Evolutionary conservation across 2,797 vertebrate genomes (phyloP).

Genomic region (Falco columbarius): DNA sequence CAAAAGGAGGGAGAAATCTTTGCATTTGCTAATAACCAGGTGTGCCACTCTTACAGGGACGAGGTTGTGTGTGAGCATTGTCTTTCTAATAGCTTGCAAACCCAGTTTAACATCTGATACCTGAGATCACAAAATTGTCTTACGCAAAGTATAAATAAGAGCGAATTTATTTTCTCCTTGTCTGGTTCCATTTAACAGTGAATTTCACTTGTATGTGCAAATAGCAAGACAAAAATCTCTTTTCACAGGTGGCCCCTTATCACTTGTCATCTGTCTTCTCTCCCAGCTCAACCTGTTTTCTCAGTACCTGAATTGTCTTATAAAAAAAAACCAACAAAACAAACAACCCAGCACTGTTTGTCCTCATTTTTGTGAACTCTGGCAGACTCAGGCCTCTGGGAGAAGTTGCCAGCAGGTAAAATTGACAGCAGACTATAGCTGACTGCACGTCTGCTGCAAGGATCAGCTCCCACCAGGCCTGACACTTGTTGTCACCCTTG

Average conservation of each 20-base stretch:
- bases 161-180: not conserved
- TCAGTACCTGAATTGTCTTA: not conserved
- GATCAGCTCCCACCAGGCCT: slow-evolving; percentile 10
- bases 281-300: not conserved
- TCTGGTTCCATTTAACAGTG: not conserved
- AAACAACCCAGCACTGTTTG: not conserved
- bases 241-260: not conserved
- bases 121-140: not conserved
- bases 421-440: slow-evolving; percentile 3
- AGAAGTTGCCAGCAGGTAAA: slow-evolving; percentile 3
- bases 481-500: not conserved
- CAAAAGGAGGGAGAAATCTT: not conserved
- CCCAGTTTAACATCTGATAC: not conserved
- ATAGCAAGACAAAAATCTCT: not conserved
- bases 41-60: not conserved
- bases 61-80: not conserved
- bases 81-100: not conserved
- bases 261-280: not conserved
- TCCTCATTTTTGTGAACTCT: not conserved
- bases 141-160: not conserved
- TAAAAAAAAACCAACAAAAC: not conserved
- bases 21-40: not conserved
- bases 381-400: not conserved
- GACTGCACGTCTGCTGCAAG: not conserved
- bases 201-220: not conserved